Conservation (phyloP, 2,113 vertebrate genomes). For the Oreochromis aureus region DNA sequence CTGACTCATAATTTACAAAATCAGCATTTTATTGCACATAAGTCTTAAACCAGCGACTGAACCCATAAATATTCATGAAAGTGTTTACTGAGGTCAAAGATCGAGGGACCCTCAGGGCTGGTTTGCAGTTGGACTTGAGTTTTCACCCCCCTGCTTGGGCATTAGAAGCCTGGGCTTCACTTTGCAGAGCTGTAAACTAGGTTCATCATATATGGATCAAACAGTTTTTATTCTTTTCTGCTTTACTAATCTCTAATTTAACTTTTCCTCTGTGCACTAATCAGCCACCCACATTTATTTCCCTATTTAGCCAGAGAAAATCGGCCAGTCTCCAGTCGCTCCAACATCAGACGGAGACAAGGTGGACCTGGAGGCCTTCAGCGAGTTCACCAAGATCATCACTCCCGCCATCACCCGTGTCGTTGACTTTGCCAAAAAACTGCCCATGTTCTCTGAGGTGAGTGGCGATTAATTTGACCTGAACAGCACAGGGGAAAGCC, state of each 20-base stretch:
- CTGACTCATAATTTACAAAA: not conserved
- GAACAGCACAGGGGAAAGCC: not conserved
- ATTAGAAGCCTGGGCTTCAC: not conserved
- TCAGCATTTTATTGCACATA: not conserved
- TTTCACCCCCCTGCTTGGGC: not conserved
- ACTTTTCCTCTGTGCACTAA: not conserved
- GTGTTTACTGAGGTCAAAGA: not conserved
- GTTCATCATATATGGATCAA: not conserved
- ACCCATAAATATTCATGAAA: not conserved
- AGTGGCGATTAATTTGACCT: not conserved
- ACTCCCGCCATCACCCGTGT: constrained; percentile 98
- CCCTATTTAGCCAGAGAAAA: constrained; percentile 84
- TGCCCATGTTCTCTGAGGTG: constrained; percentile 97
- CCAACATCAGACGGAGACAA: constrained; percentile 88
- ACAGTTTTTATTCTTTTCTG: not conserved
- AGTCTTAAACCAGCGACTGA: not conserved
- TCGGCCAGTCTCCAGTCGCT: constrained; percentile 91
- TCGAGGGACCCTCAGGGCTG: not conserved
- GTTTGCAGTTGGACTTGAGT: not conserved
- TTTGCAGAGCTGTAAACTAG: not conserved
- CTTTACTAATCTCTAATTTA: not conserved
- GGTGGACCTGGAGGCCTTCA: constrained; percentile 97
- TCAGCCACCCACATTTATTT: not conserved
- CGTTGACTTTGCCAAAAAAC: constrained; percentile 99
- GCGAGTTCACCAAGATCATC: constrained; percentile 99